Evolutionary conservation across 37 sponge, comb jelly and placozoan genomes (phyloP).

Genomic region (Dysidea cf. avara): DNA sequence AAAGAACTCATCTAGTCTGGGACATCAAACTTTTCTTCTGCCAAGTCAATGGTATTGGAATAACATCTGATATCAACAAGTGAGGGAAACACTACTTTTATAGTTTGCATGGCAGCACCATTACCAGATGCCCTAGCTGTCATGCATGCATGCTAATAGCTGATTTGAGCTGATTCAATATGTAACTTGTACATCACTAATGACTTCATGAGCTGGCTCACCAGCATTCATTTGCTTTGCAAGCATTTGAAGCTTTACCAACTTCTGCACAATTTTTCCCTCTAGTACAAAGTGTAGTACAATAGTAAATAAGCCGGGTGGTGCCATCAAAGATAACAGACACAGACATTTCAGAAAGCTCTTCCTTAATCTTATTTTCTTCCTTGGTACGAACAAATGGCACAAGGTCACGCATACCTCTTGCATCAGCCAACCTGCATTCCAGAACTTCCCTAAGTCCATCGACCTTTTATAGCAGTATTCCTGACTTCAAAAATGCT

Average conservation of each 20-base stretch:
- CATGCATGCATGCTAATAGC: background rate
- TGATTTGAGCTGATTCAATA: slow-evolving; percentile 1
- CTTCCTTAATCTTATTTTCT: no score
- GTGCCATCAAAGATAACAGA: background rate
- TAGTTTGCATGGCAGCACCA: slow-evolving; percentile 15
- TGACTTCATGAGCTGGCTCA: no score
- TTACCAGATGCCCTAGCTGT: slow-evolving; percentile 2
- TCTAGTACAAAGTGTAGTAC: background rate
- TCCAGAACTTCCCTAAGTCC: background rate
- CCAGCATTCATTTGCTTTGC: background rate
- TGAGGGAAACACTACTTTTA: background rate
- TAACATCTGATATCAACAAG: background rate
- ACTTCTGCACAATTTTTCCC: background rate
- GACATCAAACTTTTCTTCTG: no score
- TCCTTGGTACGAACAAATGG: no score
- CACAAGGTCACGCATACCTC: background rate
- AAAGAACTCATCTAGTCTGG: no score
- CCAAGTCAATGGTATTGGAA: no score
- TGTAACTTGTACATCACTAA: no score
- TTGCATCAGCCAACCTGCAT: background rate
- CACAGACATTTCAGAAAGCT: no score
- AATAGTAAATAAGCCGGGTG: background rate
- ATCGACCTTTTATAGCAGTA: background rate
- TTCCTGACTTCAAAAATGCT: background rate
- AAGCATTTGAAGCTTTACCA: background rate